Base-by-base conservation (phyloP, 2,888 invertebrate species). In the Orthosia incerta region DNA sequence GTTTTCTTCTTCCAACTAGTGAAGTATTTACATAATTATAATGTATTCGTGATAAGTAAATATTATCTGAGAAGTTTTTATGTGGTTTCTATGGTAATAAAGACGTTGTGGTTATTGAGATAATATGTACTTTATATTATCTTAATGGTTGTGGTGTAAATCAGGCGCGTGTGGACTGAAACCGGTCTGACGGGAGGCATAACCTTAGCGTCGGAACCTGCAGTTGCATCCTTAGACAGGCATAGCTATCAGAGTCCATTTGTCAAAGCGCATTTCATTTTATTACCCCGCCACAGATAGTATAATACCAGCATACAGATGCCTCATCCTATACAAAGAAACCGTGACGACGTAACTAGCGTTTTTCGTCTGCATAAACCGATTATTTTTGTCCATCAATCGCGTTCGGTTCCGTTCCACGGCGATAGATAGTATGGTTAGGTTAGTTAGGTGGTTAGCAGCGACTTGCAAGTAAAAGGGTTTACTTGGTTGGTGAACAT, bases 171-270 rank as follows among this genome's bases (percentile, higher is more conserved):
- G 50, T 53, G 26, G 68, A 23, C 26, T 50, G 67, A 63, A 84
- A 85, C 85, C 80, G 78, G 85, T 85, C 61, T 39, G 48, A 45
- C 71, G 61, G 61, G 68, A 65, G 63, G 56, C 26, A 12, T 71
- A 62, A 78, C 80, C 48, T 69, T 65, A 72, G 66, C 67, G 46
- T n/a, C 50, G 46, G 64, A 69, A 65, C 55, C 69, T 39, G 39
- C 39, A 39, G 39, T 72, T 66, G 76, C 67, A 79, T 72, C 78
- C 66, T 74, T 64, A 62, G 61, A 53, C 72, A 45, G 61, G 53
- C 72, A 45, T 57, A 65, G 48, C 62, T 61, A 61, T 65, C 60
- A 55, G 50, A 70, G 61, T 59, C 71, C 56, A 55, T 31, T 48
- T 18, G 59, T 61, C 71, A 59, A 48, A 15, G 56, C 23, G 50